These are phyloP conservation scores for Philopedon plagiatum DNA, from an alignment of 2,888 invertebrate genomes.

Conservation along the genomic window DNA sequence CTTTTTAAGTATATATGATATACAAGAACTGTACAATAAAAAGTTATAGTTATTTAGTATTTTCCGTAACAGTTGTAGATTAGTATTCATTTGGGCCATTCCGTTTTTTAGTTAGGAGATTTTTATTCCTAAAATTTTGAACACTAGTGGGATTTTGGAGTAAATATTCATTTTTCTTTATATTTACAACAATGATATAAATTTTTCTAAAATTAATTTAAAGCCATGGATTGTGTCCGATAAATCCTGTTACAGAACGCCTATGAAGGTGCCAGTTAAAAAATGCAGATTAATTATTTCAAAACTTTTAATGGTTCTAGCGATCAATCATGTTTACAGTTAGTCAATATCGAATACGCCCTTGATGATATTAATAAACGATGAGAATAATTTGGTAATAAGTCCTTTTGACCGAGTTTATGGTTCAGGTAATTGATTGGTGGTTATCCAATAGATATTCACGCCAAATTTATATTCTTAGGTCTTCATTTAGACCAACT, in stretches of 20 bases:
- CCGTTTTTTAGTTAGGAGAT: too few species aligned
- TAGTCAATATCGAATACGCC: constrained; percentile 45
- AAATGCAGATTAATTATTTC: constrained; percentile 63
- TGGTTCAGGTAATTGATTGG: constrained; percentile 7
- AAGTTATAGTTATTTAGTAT: too few species aligned
- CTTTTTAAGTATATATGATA: too few species aligned
- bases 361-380: constrained; percentile 43
- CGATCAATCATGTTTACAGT: constrained; percentile 57
- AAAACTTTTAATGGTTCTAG: constrained; percentile 56
- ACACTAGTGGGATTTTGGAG: too few species aligned
- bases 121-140: too few species aligned
- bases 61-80: too few species aligned
- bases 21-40: too few species aligned
- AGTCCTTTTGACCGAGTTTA: constrained; percentile 15
- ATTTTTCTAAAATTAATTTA: too few species aligned
- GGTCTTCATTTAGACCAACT: not conserved
- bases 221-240: too few species aligned
- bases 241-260: constrained; percentile 27
- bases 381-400: constrained; percentile 36
- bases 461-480: not conserved
- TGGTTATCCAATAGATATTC: not conserved
- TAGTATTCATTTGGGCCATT: too few species aligned
- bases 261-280: constrained; percentile 47
- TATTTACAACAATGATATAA: too few species aligned
- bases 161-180: too few species aligned